Base-by-base conservation (phyloP, 2,888 invertebrate species). In the Ophion ventricosus region DNA sequence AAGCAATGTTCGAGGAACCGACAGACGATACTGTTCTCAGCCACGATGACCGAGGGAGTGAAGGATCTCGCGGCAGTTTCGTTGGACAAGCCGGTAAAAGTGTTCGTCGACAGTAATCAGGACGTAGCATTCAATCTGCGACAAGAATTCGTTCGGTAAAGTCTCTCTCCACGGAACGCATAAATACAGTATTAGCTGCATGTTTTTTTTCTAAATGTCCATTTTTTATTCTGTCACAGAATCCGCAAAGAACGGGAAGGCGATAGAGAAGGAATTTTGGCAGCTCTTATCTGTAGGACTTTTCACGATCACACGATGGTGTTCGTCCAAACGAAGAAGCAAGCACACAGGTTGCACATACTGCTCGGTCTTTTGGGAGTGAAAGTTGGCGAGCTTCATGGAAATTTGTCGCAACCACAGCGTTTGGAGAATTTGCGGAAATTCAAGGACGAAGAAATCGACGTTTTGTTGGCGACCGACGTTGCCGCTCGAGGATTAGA, bases 1-100 rank as follows among this genome's bases (percentile, higher is more conserved):
- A 96, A 96, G 23, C 97, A 98, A 89, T 99, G 99, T 93, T 96
- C 98, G 0, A 95, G 96, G 80, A 98, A 97, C 20, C 95, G 99
- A 11, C 99, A 99, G 94, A 99, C 99, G 0, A 97, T 99, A 96
- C 94, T 99, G 81, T 99, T 99, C 94, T 99, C 99, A 0, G 99
- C 99, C 54, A 99, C 99, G 17, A 99, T 99, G 99, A 98, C 98
- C n/a, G 99, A 99, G 77, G 96, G 98, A 93, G 99, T 99, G 0
- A 97, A 98, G 93, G 98, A 98, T 93, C 94, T 99, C 78, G 99
- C 98, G 0, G 96, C 98, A 0, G 97, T 99, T 1, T 99, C 99
- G 0, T 94, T 99, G 35, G 96, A 96, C 86, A 97, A 98, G 89
- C 99, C 99, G 0, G 97, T 99, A 40, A 97, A 97, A 92, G 95